A percentile compares a stretch with the other conserved stretches of the same genome.
Conservation (phyloP, 1,140 invertebrate genomes). For the Coboldia fuscipes region DNA sequence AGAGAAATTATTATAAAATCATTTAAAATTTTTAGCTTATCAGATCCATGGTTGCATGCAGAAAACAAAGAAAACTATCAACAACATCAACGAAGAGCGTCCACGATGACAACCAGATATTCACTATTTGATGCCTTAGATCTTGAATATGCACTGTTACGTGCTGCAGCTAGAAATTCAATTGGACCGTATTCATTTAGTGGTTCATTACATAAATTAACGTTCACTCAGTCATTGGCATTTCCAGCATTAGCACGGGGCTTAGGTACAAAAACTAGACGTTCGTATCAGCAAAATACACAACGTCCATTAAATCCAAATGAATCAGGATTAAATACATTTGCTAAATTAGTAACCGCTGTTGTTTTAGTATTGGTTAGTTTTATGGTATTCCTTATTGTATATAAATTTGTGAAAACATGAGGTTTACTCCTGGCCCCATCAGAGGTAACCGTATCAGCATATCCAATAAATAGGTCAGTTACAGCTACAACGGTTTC, state of each 20-base stretch:
- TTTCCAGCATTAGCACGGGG: conserved; percentile 49
- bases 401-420: conserved; percentile 53
- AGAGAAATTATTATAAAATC: no score
- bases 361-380: conserved; percentile 44
- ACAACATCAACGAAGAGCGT: conserved; percentile 21
- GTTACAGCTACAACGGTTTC: no score
- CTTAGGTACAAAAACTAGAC: conserved; percentile 36
- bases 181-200: conserved; percentile 48
- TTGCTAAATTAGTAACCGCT: conserved; percentile 47
- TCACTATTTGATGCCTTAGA: conserved; percentile 48
- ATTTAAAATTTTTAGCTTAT: conserved; percentile 9
- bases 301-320: conserved; percentile 29
- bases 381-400: conserved; percentile 48
- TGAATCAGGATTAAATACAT: conserved; percentile 41
- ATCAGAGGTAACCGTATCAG: conserved; percentile 8
- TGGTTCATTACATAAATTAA: conserved; percentile 48
- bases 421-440: conserved; percentile 52
- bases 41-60: conserved; percentile 21
- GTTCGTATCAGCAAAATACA: conserved; percentile 26
- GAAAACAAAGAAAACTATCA: conserved; percentile 14
- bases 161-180: conserved; percentile 42
- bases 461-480: background rate
- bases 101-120: conserved; percentile 31
- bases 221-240: conserved; percentile 50
- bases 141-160: conserved; percentile 40